phyloP scores from a whole-genome alignment of 2,797 vertebrate genomes.

The Sternotherus odoratus region DNA sequence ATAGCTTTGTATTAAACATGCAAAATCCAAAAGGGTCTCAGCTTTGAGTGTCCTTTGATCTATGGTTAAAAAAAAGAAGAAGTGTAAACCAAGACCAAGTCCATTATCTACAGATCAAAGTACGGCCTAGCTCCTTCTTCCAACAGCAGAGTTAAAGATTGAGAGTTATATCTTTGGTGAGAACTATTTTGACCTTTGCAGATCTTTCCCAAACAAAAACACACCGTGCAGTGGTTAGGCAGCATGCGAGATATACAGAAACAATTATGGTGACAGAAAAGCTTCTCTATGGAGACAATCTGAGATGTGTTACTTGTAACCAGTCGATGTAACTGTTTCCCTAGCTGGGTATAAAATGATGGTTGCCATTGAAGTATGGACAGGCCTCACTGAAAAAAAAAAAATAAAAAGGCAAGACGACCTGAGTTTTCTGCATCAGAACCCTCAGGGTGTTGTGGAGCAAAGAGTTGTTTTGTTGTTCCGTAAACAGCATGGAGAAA shows the following conservation, averaged over 20 bases:
- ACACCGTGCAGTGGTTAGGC: background rate
- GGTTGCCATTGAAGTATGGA: background rate
- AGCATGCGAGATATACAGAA: background rate
- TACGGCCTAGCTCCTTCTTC: conserved; percentile 34
- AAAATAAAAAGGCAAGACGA: background rate
- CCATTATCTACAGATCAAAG: conserved; percentile 68
- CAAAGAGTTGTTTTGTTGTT: background rate
- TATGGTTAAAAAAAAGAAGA: conserved; percentile 49
- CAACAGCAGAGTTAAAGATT: conserved; percentile 45
- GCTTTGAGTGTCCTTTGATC: conserved; percentile 57
- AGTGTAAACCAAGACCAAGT: conserved; percentile 53
- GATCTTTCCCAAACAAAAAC: background rate
- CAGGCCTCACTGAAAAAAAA: background rate
- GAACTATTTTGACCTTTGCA: background rate
- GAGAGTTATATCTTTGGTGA: background rate
- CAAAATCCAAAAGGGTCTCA: conserved; percentile 16
- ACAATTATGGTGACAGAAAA: background rate
- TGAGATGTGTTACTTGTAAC: background rate
- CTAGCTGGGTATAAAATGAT: background rate
- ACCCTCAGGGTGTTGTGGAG: background rate
- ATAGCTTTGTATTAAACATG: conserved; percentile 43
- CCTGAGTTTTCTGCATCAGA: background rate
- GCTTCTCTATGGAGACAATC: background rate
- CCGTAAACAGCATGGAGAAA: background rate
- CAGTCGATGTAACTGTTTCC: background rate